phyloP scores from a whole-genome alignment of 2,888 invertebrate species.

The Arrhopalites spinosus region DNA sequence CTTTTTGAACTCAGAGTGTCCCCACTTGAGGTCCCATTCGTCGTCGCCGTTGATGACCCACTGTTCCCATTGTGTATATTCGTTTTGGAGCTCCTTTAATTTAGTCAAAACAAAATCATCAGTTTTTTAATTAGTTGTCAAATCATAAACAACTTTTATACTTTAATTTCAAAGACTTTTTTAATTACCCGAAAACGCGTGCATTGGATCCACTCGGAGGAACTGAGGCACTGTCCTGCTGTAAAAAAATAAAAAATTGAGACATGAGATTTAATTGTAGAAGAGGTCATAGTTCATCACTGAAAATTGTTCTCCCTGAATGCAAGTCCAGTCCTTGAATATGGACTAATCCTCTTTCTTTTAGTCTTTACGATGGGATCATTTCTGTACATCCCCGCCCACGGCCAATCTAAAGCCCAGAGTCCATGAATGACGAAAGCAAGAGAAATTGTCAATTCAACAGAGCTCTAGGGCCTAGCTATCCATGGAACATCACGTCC shows the following conservation, averaged over 20 bases:
- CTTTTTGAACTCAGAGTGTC: slow-evolving; percentile 55
- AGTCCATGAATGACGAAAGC: not conserved
- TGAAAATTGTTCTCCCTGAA: too few relatives aligned
- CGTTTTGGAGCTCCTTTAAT: slow-evolving; percentile 54
- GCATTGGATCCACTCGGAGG: slow-evolving; percentile 55
- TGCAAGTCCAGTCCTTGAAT: too few relatives aligned
- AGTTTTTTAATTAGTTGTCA: too few relatives aligned
- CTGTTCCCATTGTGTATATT: slow-evolving; percentile 56
- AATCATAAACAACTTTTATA: too few relatives aligned
- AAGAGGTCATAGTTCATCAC: not conserved
- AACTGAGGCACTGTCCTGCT: slow-evolving; percentile 56
- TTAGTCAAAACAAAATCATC: too few relatives aligned
- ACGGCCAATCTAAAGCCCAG: not conserved
- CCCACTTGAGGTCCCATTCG: slow-evolving; percentile 55
- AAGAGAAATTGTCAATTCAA: not conserved
- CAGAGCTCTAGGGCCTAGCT: not conserved
- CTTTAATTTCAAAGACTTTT: too few relatives aligned
- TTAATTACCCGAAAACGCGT: slow-evolving; percentile 12
- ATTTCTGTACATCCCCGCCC: not conserved
- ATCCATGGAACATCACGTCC: slow-evolving; percentile 1
- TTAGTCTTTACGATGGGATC: not conserved
- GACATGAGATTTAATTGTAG: slow-evolving; percentile 1
- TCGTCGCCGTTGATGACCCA: slow-evolving; percentile 46
- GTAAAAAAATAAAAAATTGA: not conserved
- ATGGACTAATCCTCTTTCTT: too few relatives aligned